phyloP scores from a whole-genome alignment of 1,140 invertebrate species.

The Camponotus vicinus region DNA sequence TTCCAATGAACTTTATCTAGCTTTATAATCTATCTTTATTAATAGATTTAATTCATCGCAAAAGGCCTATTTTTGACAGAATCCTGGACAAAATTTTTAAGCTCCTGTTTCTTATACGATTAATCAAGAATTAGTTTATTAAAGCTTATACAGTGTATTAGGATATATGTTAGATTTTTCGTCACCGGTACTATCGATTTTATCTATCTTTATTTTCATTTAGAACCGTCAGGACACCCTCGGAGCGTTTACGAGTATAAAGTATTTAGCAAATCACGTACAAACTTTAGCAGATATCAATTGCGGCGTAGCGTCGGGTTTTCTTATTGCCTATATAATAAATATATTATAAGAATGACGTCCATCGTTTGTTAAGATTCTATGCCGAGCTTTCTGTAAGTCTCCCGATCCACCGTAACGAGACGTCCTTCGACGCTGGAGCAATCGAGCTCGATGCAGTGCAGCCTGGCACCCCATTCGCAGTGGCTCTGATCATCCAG shows the following conservation, averaged over 20 bases:
- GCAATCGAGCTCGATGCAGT: conserved; percentile 88
- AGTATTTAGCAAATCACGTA: background rate
- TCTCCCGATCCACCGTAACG: conserved; percentile 85
- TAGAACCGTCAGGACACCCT: too few species aligned
- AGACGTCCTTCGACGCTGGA: conserved; percentile 84
- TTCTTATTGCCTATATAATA: background rate
- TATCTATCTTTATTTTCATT: background rate
- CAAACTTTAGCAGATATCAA: background rate
- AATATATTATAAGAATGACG: background rate
- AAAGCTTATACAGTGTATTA: too few species aligned
- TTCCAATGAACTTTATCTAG: background rate
- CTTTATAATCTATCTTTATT: conserved; percentile 17
- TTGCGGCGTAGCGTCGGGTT: conserved; percentile 28
- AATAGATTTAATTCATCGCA: background rate
- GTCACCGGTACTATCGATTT: background rate
- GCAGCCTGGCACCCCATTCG: conserved; percentile 87
- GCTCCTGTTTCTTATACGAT: background rate
- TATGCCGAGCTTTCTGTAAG: conserved; percentile 84
- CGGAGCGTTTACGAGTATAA: background rate
- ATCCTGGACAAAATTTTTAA: background rate
- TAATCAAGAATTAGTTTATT: background rate
- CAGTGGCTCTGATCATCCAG: conserved; percentile 86
- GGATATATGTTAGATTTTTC: background rate
- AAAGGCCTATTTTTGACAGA: background rate
- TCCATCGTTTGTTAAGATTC: conserved; percentile 77